Conservation (phyloP, 2,888 invertebrate species). For the Melanostoma scalare region DNA sequence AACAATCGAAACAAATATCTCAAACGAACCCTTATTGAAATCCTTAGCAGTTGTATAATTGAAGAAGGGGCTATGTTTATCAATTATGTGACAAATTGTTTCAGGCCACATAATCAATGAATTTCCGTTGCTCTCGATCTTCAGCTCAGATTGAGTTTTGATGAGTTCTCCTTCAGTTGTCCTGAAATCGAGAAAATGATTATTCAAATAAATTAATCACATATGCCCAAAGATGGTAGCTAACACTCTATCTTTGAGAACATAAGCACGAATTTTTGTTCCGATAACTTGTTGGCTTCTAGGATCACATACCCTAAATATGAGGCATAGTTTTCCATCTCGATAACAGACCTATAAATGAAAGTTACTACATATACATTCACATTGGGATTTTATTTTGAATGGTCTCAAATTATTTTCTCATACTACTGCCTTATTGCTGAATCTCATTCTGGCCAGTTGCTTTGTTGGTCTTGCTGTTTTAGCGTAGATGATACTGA, state of each 20-base stretch:
- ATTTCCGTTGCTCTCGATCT: slow-evolving; percentile 85
- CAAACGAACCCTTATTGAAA: slow-evolving; percentile 88
- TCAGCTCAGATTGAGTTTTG: slow-evolving; percentile 88
- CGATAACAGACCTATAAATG: slow-evolving; percentile 87
- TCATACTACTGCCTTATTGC: slow-evolving; percentile 87
- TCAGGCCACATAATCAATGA: slow-evolving; percentile 93
- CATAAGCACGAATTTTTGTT: slow-evolving; percentile 87
- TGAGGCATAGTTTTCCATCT: slow-evolving; percentile 89
- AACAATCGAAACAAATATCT: slow-evolving; percentile 91
- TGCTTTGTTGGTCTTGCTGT: slow-evolving; percentile 90
- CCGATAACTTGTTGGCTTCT: slow-evolving; percentile 90
- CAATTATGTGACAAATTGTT: slow-evolving; percentile 92
- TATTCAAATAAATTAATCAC: background rate
- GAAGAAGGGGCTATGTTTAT: slow-evolving; percentile 89
- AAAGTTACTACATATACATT: slow-evolving; percentile 20
- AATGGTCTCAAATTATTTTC: background rate
- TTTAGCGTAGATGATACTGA: slow-evolving; percentile 89
- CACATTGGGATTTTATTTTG: background rate
- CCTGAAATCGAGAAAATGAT: slow-evolving; percentile 70
- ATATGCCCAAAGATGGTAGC: slow-evolving; percentile 77
- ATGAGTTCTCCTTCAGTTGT: slow-evolving; percentile 87
- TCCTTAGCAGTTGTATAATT: slow-evolving; percentile 89
- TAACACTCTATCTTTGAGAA: slow-evolving; percentile 79
- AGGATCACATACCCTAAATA: slow-evolving; percentile 92
- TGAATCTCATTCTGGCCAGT: slow-evolving; percentile 90